phyloP scores from a whole-genome alignment of 2,113 vertebrate genomes.

The Progne subis region DNA sequence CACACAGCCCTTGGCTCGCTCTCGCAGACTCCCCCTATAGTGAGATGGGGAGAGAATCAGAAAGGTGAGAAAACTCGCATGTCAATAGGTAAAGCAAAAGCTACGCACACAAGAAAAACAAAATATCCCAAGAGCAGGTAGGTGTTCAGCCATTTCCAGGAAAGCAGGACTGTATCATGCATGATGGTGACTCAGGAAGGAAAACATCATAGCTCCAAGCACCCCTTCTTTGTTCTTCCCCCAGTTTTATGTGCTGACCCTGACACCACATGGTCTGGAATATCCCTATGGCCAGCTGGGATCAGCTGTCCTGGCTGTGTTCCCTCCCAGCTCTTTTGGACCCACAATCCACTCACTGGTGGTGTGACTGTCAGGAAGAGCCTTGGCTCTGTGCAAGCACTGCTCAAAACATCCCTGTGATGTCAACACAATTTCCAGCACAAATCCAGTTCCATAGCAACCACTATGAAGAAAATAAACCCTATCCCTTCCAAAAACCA shows the following conservation, averaged over 20 bases:
- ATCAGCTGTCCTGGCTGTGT: neutral
- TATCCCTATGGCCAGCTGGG: neutral
- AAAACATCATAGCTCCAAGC: neutral
- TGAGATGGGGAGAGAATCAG: neutral
- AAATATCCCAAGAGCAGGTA: neutral
- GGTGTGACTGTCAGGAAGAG: neutral
- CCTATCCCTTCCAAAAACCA: neutral
- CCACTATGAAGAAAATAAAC: neutral
- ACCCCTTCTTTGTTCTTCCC: neutral
- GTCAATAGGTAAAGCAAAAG: neutral
- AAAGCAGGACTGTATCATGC: neutral
- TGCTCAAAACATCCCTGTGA: neutral
- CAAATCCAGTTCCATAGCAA: neutral
- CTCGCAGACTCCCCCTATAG: fast-evolving
- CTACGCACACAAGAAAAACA: neutral
- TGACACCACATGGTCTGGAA: neutral
- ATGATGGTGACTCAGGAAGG: neutral
- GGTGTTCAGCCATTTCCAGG: neutral
- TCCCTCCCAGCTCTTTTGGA: neutral
- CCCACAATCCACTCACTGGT: neutral
- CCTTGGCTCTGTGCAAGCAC: neutral
- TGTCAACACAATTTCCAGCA: neutral
- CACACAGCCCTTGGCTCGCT: neutral
- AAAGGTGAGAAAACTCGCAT: neutral
- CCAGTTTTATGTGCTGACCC: neutral